Conservation (phyloP, 37 sponge, comb jelly and placozoan species). For the Diacarnus erythraeanus region DNA sequence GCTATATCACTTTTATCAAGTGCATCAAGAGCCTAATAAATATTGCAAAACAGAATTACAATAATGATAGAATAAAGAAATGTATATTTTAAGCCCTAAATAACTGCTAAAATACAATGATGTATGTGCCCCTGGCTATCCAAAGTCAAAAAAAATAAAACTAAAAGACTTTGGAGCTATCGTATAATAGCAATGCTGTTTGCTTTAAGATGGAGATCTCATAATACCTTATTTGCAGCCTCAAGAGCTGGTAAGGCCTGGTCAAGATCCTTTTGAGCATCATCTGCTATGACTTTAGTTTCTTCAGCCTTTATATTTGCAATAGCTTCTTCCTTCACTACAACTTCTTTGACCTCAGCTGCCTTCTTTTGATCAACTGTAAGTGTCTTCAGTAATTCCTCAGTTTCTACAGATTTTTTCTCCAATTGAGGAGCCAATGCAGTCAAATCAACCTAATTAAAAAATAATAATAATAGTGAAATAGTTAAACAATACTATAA, state of each 20-base stretch:
- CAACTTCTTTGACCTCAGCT: constrained; percentile 83
- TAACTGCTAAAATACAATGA: too few relatives aligned
- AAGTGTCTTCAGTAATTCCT: constrained; percentile 86
- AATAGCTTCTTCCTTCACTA: constrained; percentile 90
- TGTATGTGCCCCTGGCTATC: too few relatives aligned
- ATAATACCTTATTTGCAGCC: constrained; percentile 87
- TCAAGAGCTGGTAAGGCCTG: constrained; percentile 94
- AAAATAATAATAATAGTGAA: not conserved
- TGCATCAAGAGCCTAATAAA: constrained; percentile 80
- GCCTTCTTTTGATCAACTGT: constrained; percentile 93
- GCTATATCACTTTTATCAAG: constrained; percentile 98
- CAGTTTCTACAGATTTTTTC: constrained; percentile 86
- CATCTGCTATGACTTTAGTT: constrained; percentile 92
- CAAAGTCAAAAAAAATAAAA: too few relatives aligned
- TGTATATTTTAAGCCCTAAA: too few relatives aligned
- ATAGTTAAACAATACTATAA: not conserved
- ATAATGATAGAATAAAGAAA: too few relatives aligned
- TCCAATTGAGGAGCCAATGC: constrained; percentile 90
- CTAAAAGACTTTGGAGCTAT: too few relatives aligned
- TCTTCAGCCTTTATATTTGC: constrained; percentile 94
- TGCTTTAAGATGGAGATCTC: not conserved
- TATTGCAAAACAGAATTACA: too few relatives aligned
- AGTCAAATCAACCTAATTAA: constrained; percentile 82
- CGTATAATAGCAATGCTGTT: too few relatives aligned
- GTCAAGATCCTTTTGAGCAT: constrained; percentile 97